A percentile compares a stretch with the other conserved stretches of the same genome.
These are phyloP conservation scores for Nemotelus pantherinus DNA, from an alignment of 2,888 invertebrate genomes.

Conservation along the genomic window DNA sequence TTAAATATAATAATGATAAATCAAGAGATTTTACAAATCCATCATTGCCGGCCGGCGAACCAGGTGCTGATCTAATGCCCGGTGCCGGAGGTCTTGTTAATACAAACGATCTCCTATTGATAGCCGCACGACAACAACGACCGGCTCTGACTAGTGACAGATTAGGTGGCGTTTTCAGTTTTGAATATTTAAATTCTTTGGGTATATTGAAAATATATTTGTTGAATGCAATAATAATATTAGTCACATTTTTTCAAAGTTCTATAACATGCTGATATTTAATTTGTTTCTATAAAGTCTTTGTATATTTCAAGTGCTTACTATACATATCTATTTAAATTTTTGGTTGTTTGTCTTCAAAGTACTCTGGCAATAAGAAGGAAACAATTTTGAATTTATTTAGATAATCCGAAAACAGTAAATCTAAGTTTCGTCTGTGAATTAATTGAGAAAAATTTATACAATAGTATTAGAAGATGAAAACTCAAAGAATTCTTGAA, in stretches of 20 bases:
- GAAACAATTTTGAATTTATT: neutral
- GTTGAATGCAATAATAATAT: neutral
- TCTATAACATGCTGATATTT: too few relatives aligned
- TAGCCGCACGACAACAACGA: constrained; percentile 64
- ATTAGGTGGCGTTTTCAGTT: constrained; percentile 63
- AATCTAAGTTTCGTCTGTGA: too few relatives aligned
- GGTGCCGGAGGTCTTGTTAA: constrained; percentile 68
- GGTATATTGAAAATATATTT: constrained; percentile 48
- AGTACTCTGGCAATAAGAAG: neutral
- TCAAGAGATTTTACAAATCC: constrained; percentile 99
- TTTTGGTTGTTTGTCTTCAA: neutral
- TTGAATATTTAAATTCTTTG: constrained; percentile 50
- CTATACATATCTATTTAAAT: neutral
- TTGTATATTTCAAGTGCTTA: neutral
- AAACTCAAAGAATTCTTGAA: too few relatives aligned
- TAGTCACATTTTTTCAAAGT: constrained; percentile 21
- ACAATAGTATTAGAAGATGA: too few relatives aligned
- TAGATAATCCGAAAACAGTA: too few relatives aligned
- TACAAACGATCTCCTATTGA: constrained; percentile 68
- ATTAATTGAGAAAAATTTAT: too few relatives aligned
- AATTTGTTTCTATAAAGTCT: neutral
- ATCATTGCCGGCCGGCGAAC: constrained; percentile 93
- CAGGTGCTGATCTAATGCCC: constrained; percentile 70
- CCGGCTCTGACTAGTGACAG: constrained; percentile 66
- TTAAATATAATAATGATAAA: constrained; percentile 99